Evolutionary conservation across 2,888 invertebrate species (phyloP), one percentile per base, ranked within the genome.

Genomic region (Serripes groenlandicus): DNA sequence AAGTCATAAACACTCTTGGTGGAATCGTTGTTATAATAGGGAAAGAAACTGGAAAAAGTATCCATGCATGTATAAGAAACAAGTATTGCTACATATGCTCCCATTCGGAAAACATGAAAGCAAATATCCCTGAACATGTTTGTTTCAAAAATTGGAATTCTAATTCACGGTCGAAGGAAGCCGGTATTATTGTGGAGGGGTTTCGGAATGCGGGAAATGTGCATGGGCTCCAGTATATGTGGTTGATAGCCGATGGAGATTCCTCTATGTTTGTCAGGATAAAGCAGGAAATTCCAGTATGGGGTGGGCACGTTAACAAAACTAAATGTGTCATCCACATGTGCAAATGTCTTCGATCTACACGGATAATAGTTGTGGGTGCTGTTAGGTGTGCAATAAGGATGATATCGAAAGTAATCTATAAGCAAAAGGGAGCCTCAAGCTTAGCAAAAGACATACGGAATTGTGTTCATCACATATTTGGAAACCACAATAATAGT

Each of bases 1-100:
- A 11, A 72, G 78, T 0, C 85, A 87, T 35, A 86, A 84, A 73
- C 89, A 88, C 56, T 60, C 35, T 78, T 28, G 86, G 85, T 21
- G 86, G 85, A 21, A 86, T 88, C 28, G 84, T 69, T 3, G 73
- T 87, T 7, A 84, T 89, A 18, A 79, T 84, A 23, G 85, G 86
- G n/a, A n/a, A n/a, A n/a, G 62, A 79, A 37, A 87, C 80, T 7
- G 58, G 71, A 23, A 87, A 87, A 64, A 21, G 86, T n/a, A 54
- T 89, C 0, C 78, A 86, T 30, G 80, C 86, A 23, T 87, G 86
- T 23, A 56, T 89, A 1, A 30, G 84, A 28, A 86, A 88, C 49
- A 87, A 87, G 52, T 79, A 81, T 49, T 89, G 87, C 68, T 77
- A 72, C 35, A 73, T 86, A 15, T 89, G 87, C 52, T 42, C 26